Percentiles rank a stretch among this genome's conserved stretches.
phyloP scores from a whole-genome alignment of 2,113 vertebrate species.

The Periophthalmodon schlosseri region DNA sequence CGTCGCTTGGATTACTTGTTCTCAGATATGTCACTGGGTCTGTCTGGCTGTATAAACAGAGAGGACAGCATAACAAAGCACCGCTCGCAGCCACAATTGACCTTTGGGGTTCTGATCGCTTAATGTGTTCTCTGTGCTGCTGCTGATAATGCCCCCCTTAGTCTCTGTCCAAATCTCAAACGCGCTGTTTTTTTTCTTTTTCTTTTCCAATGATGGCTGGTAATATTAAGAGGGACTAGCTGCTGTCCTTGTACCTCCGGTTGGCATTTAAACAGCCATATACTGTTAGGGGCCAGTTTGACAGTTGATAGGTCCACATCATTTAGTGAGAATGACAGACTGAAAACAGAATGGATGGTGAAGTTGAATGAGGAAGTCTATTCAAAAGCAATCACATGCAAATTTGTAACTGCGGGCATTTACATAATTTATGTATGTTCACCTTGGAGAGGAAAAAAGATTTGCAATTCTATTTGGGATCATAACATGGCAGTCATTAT shows the following conservation, averaged over 20 bases:
- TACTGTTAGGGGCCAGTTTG: conserved; percentile 32
- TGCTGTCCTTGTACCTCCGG: conserved; percentile 59
- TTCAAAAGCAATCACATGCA: conserved; percentile 22
- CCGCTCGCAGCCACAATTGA: conserved; percentile 69
- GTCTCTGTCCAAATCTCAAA: conserved; percentile 67
- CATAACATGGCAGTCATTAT: conserved; percentile 10
- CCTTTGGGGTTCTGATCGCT: conserved; percentile 72
- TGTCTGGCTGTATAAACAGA: conserved; percentile 43
- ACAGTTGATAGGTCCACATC: conserved; percentile 37
- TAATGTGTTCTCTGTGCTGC: conserved; percentile 69
- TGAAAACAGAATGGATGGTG: background rate
- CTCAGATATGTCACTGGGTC: conserved; percentile 47
- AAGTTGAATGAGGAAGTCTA: conserved; percentile 7
- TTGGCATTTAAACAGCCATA: conserved; percentile 52
- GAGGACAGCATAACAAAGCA: conserved; percentile 55
- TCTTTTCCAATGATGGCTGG: conserved; percentile 46
- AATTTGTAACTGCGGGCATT: conserved; percentile 22
- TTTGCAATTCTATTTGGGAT: conserved; percentile 18
- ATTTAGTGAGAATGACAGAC: conserved; percentile 24
- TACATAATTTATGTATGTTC: conserved; percentile 35
- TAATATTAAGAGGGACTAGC: conserved; percentile 55
- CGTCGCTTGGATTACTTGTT: conserved; percentile 35
- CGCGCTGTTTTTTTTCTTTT: conserved; percentile 26
- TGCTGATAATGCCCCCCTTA: conserved; percentile 65
- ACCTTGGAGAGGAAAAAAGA: conserved; percentile 13